Evolutionary conservation across 2,797 vertebrate species (phyloP).

Genomic region (Characodon lateralis): DNA sequence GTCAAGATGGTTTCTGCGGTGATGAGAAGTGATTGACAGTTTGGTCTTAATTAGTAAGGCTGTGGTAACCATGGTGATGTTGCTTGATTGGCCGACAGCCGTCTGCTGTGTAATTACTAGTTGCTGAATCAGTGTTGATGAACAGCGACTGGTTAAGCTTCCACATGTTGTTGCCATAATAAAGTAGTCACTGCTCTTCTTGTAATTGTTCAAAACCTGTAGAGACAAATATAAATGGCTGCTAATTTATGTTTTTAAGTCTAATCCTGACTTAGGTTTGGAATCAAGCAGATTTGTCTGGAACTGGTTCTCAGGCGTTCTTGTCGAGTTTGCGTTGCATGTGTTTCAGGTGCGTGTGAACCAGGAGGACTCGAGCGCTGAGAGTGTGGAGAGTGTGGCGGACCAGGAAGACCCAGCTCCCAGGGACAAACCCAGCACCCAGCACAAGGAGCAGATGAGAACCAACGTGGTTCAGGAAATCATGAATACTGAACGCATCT

Average conservation of each 20-base stretch:
- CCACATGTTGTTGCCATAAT: conserved; percentile 44
- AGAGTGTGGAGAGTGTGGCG: conserved; percentile 79
- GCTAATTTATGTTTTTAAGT: neutral
- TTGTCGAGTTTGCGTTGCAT: conserved; percentile 5
- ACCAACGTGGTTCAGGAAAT: conserved; percentile 97
- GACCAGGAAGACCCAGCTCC: conserved; percentile 82
- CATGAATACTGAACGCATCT: conserved; percentile 95
- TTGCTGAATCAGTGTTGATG: conserved; percentile 35
- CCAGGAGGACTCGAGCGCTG: conserved; percentile 89
- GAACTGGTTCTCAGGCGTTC: neutral
- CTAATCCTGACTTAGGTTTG: neutral
- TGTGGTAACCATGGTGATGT: conserved; percentile 46
- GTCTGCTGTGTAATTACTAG: conserved; percentile 58
- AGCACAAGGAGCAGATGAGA: conserved; percentile 95
- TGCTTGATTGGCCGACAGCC: conserved; percentile 65
- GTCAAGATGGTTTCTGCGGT: conserved; percentile 59
- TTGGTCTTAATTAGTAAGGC: conserved; percentile 58
- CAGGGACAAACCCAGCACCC: conserved; percentile 78
- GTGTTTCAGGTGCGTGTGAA: conserved; percentile 91
- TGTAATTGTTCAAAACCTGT: conserved; percentile 6
- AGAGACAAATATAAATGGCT: neutral
- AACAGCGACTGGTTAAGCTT: conserved; percentile 42
- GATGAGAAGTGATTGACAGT: conserved; percentile 72
- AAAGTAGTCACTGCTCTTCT: conserved; percentile 4
- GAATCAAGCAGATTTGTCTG: conserved; percentile 1